Conservation (phyloP, 2,888 invertebrate species). For the Sinopyrophorus schimmeli region DNA sequence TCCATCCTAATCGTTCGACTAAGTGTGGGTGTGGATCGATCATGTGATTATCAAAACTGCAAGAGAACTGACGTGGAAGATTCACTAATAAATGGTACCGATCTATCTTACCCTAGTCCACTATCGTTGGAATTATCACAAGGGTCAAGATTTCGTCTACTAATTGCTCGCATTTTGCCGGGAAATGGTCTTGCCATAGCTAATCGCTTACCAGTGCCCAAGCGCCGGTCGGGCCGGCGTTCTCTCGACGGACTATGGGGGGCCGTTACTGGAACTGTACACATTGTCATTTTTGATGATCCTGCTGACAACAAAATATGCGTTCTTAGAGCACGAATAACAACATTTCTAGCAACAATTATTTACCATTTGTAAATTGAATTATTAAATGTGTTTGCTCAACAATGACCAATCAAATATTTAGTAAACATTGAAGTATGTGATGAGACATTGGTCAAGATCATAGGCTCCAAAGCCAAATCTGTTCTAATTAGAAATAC, state of each 20-base stretch:
- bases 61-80: not conserved
- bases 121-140: constrained; percentile 91
- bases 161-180: constrained; percentile 51
- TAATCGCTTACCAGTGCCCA: constrained; percentile 56
- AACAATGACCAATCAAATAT: too few relatives aligned
- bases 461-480: too few relatives aligned
- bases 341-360: too few relatives aligned
- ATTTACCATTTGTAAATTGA: too few relatives aligned
- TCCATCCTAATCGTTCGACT: constrained; percentile 50
- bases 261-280: constrained; percentile 68
- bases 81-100: constrained; percentile 1
- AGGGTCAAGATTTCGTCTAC: constrained; percentile 58
- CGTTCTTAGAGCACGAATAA: too few relatives aligned
- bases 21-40: constrained; percentile 54
- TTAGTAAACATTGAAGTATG: too few relatives aligned
- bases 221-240: constrained; percentile 67
- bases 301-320: constrained; percentile 58
- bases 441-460: too few relatives aligned
- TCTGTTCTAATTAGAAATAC: too few relatives aligned
- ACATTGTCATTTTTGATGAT: constrained; percentile 69
- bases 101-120: constrained; percentile 66
- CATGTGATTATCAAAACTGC: constrained; percentile 70
- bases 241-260: constrained; percentile 69
- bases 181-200: constrained; percentile 48
- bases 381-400: too few relatives aligned